Base-by-base conservation (phyloP, 2,797 vertebrate species). In the Natrix natrix region DNA sequence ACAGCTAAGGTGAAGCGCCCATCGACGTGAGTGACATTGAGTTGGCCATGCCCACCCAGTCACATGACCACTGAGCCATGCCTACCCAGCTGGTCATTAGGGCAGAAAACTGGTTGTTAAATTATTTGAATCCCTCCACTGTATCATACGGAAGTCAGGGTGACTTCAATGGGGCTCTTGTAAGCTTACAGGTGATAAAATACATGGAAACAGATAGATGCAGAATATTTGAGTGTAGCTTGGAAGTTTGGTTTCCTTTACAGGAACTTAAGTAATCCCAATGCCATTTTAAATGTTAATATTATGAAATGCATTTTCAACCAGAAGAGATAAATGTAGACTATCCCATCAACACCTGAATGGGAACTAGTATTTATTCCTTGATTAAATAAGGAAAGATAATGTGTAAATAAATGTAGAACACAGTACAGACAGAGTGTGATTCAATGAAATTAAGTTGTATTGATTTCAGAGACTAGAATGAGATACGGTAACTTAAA, bases 291-390 rank as follows among this genome's bases (percentile, higher is more conserved):
- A 94, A 95, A 95, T 95, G 94, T 97, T 95, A 93, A 93, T 57
- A 94, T 88, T 93, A 94, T 94, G 93, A 96, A 97, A 93, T 96
- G 93, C 93, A 95, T 95, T 97, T 97, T 96, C 96, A 97, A 22
- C 74, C 95, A 94, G 94, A 96, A 95, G 92, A 95, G 94, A 95
- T 94, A 96, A 97, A 96, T 94, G 96, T 95, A 97, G 95, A 95
- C 95, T 96, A 96, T 95, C 95, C 96, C 95, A 95, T 22, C 96
- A 93, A 96, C 96, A 96, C 96, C 97, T 97, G 97, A 96, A 97
- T 97, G 96, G 96, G 96, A 97, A 96, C 95, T 92, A 78, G 96
- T 92, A 63, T 95, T 95, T 90, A 26, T 95, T 95, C 17, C 32
- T 56, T 43, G 24, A 93, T 32, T 95, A 95, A 88, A 61, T 0